Evolutionary conservation across 2,888 invertebrate species (phyloP), one percentile per base, ranked within the genome.

Genomic region (Phasia obesa): DNA sequence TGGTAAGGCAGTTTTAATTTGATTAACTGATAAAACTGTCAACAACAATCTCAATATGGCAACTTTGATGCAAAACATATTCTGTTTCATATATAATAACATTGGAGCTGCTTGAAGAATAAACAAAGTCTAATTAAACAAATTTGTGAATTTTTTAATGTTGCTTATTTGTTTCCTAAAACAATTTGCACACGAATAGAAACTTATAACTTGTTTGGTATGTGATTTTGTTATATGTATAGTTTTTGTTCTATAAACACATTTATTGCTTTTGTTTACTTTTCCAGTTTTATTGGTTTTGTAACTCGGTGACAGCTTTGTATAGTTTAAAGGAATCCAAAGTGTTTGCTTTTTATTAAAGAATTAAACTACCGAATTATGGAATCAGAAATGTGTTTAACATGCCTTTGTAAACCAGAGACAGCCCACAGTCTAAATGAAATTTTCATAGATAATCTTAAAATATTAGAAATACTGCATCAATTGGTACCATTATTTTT

Each of bases 381-480:
- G 76, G 38, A 67, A 13, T n/a, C 42, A 4, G 19, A 59, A 31
- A 17, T 42, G 6, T 76, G 76, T 19, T 31, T 76, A 44, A 60
- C 76, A 9, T 76, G 76, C 23, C 60, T 76, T 5, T 7, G 13
- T 17, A 44, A 38, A 5, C 15, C 47, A 0, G 5, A 11, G 1
- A 55, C 55, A 38, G 25, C 25, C 7, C 49, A 57, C 19, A 31
- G 44, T 17, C 0, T 78, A 11, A 15, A 64, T 27, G 64, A 78
- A n/a, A 17, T 38, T 27, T 13, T 64, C 11, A 23, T 19, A 1
- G 78, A 71, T 31, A 57, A 64, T 49, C 23, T 49, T 13, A 64
- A 55, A 27, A 71, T 78, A 21, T 13, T 78, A 13, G 64, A 78
- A 64, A 49, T 71, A 27, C 23, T 78, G 4, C 9, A 57, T 15